Conservation (phyloP, 2,888 invertebrate species). For the Malthinus flaveolus region DNA sequence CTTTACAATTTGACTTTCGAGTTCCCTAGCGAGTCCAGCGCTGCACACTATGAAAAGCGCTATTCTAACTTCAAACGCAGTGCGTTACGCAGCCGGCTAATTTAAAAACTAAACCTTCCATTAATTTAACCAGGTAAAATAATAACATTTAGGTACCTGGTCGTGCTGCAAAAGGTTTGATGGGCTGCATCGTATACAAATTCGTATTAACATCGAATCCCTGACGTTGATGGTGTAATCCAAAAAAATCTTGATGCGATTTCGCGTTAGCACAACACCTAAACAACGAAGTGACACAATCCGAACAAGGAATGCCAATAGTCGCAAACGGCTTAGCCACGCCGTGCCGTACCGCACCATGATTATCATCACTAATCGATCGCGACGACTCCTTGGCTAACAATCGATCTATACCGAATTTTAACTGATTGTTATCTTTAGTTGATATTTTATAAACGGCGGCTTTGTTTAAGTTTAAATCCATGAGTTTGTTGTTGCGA, state of each 20-base stretch:
- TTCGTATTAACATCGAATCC: constrained; percentile 15
- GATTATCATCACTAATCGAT: neutral
- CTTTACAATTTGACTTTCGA: no score
- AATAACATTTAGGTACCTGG: constrained; percentile 39
- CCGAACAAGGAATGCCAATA: constrained; percentile 60
- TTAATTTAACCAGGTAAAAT: no score
- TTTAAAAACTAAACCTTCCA: no score
- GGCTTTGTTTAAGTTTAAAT: constrained; percentile 5
- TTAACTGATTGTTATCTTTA: constrained; percentile 52
- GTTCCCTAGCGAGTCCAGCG: no score
- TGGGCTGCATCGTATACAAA: constrained; percentile 49
- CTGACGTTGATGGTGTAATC: constrained; percentile 26
- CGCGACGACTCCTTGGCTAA: constrained; percentile 56
- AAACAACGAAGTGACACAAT: constrained; percentile 67
- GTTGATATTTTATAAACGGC: neutral
- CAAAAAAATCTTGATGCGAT: constrained; percentile 18
- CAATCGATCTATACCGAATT: constrained; percentile 74
- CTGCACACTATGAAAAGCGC: no score
- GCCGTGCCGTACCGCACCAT: constrained; percentile 7
- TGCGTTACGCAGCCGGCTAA: no score
- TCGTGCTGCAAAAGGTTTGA: constrained; percentile 52
- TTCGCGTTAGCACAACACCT: constrained; percentile 60
- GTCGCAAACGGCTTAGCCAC: constrained; percentile 47
- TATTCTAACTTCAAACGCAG: no score
- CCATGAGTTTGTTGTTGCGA: neutral